Evolutionary conservation across 1,140 invertebrate species (phyloP).

Genomic region (Heliothis subflexa): DNA sequence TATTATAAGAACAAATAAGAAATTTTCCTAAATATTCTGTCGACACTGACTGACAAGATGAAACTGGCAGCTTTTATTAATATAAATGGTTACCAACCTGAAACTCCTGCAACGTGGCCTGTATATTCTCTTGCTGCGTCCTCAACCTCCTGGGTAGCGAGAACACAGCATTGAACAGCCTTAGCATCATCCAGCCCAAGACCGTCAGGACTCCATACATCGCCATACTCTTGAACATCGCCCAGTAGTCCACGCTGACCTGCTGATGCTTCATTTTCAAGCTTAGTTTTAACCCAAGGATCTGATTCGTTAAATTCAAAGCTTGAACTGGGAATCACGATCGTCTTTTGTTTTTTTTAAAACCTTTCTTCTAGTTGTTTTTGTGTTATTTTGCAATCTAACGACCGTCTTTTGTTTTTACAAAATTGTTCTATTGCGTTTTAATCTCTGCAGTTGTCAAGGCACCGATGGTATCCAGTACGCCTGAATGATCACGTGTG

Average conservation of each 20-base stretch:
- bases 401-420: slow-evolving; percentile 8
- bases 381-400: neutral
- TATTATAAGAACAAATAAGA: neutral
- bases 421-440: neutral
- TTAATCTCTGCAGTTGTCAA: neutral
- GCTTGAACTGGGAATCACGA: too few species aligned
- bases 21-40: too few species aligned
- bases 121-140: slow-evolving; percentile 75
- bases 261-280: slow-evolving; percentile 83
- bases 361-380: neutral
- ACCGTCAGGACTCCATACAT: slow-evolving; percentile 79
- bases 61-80: neutral
- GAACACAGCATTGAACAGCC: slow-evolving; percentile 82
- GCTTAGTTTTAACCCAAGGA: neutral
- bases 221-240: slow-evolving; percentile 81
- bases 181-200: slow-evolving; percentile 82
- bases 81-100: slow-evolving; percentile 60
- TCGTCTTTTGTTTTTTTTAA: too few species aligned
- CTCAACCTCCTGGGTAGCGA: slow-evolving; percentile 78
- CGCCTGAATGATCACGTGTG: slow-evolving; percentile 16
- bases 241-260: slow-evolving; percentile 84
- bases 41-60: too few species aligned
- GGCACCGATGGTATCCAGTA: neutral
- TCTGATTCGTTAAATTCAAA: too few species aligned
- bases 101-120: slow-evolving; percentile 71